Base-by-base conservation (phyloP, 2,797 vertebrate genomes). In the Sebastes taczanowskii region DNA sequence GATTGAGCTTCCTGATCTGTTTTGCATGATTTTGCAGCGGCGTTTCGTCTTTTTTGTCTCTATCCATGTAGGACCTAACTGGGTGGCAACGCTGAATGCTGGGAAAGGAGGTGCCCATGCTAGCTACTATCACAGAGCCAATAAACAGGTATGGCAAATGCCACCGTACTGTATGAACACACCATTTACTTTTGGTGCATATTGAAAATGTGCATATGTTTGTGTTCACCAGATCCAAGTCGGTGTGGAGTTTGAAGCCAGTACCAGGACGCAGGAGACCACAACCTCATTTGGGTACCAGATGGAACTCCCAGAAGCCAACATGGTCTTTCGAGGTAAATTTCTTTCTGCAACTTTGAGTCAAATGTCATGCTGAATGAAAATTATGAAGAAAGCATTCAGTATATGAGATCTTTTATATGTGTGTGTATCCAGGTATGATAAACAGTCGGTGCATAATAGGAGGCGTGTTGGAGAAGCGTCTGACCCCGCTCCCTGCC, bases 201-300 rank as follows among this genome's bases (percentile, higher is more conserved):
- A 23, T 64, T 78, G 18, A 6, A 76, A 73, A 64, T 74, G 13
- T 62, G 7, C 4, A 14, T 63, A 53, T 74, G 29, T 80, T 73
- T 32, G 7, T 71, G 20, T 77, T 78, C 42, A 55, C 2, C 88
- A 99, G 98, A 97, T 99, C 63, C 97, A 98, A 91, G 96, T 99
- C 0, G 98, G 98, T 13, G 98, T 99, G 82, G 98, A 99, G 92
- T 98, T 99, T 93, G 98, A 99, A 88, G 98, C 98, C 64, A 99
- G 98, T 83, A 99, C 97, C 0, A 96, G 97, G 63, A 96, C 98
- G 6, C 98, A 98, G 86, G 98, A 99, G 87, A 99, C 97, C 2
- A 97, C 96, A n/a, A 98, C 98, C 11, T 98, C 97, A 58, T 98
- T 99, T 1, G 98, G 98, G 38, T 99, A 99, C 91, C 97, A 98